Evolutionary conservation across 1,140 invertebrate species (phyloP).

Genomic region (Ceratina australensis): DNA sequence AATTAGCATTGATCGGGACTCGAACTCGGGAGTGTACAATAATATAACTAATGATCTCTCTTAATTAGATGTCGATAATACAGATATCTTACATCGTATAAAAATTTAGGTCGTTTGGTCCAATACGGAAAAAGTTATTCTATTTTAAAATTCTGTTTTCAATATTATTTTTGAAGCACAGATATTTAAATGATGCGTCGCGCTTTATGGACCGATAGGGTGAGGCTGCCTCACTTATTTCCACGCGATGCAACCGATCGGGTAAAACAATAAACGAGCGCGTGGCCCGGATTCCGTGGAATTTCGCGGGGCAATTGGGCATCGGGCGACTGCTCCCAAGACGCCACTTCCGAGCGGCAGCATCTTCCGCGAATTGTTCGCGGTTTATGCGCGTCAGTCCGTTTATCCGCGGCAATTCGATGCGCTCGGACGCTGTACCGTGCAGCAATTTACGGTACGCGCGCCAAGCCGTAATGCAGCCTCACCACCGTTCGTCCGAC

Average conservation of each 20-base stretch:
- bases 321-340: conserved; percentile 50
- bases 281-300: conserved; percentile 40
- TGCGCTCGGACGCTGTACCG: conserved; percentile 15
- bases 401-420: conserved; percentile 36
- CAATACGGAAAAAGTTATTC: too few species aligned
- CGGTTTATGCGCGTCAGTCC: conserved; percentile 59
- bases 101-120: too few species aligned
- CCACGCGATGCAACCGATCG: conserved; percentile 4
- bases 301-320: conserved; percentile 21
- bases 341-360: conserved; percentile 40
- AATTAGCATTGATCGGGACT: too few species aligned
- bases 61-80: too few species aligned
- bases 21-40: too few species aligned
- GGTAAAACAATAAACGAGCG: conserved; percentile 27
- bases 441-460: conserved; percentile 25
- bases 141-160: too few species aligned
- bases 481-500: too few species aligned
- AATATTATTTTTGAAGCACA: too few species aligned
- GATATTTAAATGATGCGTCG: not conserved
- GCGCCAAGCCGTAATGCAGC: conserved; percentile 5
- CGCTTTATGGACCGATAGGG: not conserved
- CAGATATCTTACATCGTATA: too few species aligned
- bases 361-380: conserved; percentile 52
- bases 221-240: conserved; percentile 53
- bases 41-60: too few species aligned